Base-by-base conservation (phyloP, 2,113 vertebrate genomes). In the Marcusenius ussheri region DNA sequence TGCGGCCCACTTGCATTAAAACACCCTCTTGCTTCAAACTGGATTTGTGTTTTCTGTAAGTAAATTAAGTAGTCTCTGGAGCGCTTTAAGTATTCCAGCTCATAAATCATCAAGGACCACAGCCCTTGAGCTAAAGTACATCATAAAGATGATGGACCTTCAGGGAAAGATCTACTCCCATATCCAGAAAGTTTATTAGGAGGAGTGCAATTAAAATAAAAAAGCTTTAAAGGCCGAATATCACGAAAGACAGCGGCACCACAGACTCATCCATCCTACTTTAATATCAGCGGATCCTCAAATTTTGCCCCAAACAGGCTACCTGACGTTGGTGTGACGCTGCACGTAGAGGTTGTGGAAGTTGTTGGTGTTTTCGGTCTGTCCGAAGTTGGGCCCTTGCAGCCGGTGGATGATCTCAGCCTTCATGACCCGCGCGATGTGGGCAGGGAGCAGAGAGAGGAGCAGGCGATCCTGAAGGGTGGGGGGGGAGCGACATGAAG, bases 311-410 rank as follows among this genome's bases (percentile, higher is more conserved):
- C 35, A 42, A 42, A 19, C 5, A 19, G 35, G 35, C 15, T 93
- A 98, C 98, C 98, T 99, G 92, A 99, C 98, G 13, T 99, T 99
- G 93, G 97, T 99, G 96, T 99, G 98, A 24, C 98, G 96, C 93
- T 99, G 98, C 91, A 99, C 98, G 1, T 99, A 99, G 31, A 99
- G 97, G 93, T 99, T 99, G 94, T 99, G 98, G 91, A 99, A 99
- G 94, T 99, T 99, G 96, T 99, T 99, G 90, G 98, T 97, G 93
- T 97, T 99, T 93, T 99, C 98, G 21, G 97, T 95, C 51, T 98
- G 97, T 47, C 98, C 98, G 0, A 97, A 97, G 90, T 97, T 98
- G n/a, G 98, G 98, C 51, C 98, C 98, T 93, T 99, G 97, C 42
- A 99, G 94, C 90, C 98, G 95, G 94, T 99, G 98, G 94, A 99